These are phyloP conservation scores for Xiphophorus couchianus DNA, from an alignment of 2,113 vertebrate genomes.

Conservation along the genomic window DNA sequence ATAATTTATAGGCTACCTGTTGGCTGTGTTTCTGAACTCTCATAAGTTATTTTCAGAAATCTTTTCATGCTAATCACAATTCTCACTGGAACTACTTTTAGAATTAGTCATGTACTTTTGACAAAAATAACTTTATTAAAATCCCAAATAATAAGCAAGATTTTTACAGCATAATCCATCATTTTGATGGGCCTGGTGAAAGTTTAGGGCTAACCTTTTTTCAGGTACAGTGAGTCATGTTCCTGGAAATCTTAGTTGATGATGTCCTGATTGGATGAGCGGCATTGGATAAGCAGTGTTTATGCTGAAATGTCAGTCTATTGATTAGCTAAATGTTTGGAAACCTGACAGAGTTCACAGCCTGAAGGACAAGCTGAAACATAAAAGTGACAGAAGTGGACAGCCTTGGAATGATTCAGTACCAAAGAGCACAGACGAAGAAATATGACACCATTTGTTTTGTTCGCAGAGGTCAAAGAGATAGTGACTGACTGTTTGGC, in stretches of 20 bases:
- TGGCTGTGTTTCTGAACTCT: too few relatives aligned
- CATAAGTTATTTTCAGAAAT: too few relatives aligned
- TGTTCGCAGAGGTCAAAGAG: conserved; percentile 4
- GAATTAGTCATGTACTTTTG: not conserved
- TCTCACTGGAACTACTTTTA: too few relatives aligned
- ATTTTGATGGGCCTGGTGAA: not conserved
- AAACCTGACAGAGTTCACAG: conserved; percentile 22
- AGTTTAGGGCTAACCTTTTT: not conserved
- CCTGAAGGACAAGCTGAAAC: conserved; percentile 22
- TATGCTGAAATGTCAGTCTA: conserved; percentile 17
- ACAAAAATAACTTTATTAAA: not conserved
- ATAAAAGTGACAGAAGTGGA: conserved; percentile 8
- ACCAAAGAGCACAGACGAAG: conserved; percentile 1
- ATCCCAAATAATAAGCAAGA: not conserved
- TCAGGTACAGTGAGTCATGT: not conserved
- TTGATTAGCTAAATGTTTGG: conserved; percentile 37
- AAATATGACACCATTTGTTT: conserved; percentile 15
- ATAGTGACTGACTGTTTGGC: conserved; percentile 18
- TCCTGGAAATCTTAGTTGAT: conserved; percentile 17
- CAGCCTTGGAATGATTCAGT: conserved; percentile 17
- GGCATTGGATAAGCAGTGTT: conserved; percentile 6
- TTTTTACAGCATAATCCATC: not conserved
- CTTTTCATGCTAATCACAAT: too few relatives aligned
- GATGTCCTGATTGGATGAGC: not conserved
- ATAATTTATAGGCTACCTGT: too few relatives aligned